Base-by-base conservation (phyloP, 2,797 vertebrate species). In the Prunella strophiata region DNA sequence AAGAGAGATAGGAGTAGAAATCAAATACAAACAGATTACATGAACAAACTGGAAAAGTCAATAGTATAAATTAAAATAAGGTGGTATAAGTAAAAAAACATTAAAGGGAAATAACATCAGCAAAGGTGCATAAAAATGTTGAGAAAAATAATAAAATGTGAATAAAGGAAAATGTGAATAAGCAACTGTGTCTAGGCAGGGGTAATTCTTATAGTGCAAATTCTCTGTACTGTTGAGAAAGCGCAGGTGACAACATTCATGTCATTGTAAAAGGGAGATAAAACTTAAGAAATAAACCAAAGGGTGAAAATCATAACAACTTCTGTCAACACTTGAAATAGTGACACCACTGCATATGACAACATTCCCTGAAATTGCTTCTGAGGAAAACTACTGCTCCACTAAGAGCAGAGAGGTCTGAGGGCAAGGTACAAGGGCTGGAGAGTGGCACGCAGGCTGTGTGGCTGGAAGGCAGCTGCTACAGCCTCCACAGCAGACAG, bases 361-460 rank as follows among this genome's bases (percentile, higher is more conserved):
- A 76, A 54, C 7, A 52, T 29, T 3, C 10, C 10, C 8, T 1
- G 4, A 57, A 79, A 79, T 10, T 32, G 8, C 5, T 79, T 73
- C 67, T 85, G 19, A 48, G 70, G 42, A 13, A 65, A 76, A 59
- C 4, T 52, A 6, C 38, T 45, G 32, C 32, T 57, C 7, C 42
- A 58, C 34, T 12, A 50, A 27, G 43, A 57, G 10, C 38, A 66
- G 74, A 26, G 57, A 59, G 19, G 16, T 27, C 59, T 70, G 68
- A 77, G 20, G 27, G 15, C 25, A 62, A 34, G 32, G 21, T 43
- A 16, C 11, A 22, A 36, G 9, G 40, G 10, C 16, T 57, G 32
- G 26, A 77, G 55, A 3, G 40, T 14, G 22, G 20, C 45, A 26
- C 0, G 0, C 2, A 18, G 42, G 10, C 16, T 3, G 5, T 4